Base-by-base conservation (phyloP, 1,140 invertebrate genomes). In the Homarus americanus region DNA sequence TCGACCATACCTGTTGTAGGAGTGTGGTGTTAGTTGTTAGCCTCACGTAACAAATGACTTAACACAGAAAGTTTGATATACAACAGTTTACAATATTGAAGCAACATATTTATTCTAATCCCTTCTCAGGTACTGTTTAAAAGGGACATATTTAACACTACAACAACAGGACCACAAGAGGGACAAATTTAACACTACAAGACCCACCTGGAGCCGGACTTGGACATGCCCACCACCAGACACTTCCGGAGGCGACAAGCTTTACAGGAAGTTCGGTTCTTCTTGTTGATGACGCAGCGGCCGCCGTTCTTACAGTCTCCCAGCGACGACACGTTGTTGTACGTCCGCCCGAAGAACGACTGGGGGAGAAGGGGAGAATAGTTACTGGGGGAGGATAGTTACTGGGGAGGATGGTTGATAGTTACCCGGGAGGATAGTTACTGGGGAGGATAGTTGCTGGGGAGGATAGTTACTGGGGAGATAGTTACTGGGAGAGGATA, bases 311-410 rank as follows among this genome's bases (percentile, higher is more conserved):
- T 94, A 91, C 94, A 94, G 69, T 94, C 94, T 36, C 97, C 97
- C 93, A 98, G 97, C 82, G 97, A 97, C 75, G 96, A 96, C 92
- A 98, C 94, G 94, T 99, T 99, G 96, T 98, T 99, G 95, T 98
- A 98, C 41, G 98, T 98, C 76, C 98, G 95, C 17, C 98, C 97
- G 94, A 99, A 99, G 95, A 99, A 99, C 69, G 98, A 98, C 97
- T 99, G 12, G 41, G 32, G 73, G 20, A 28, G 9, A 34, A 24
- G 17, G 44, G 36, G 17, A 10, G 32, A 44, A n/a, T n/a, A 10
- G 63, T 83, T 66, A 83, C 34, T 83, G 80, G 9, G 53, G 44
- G 44, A 49, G 44, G 44, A 49, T 49, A 49, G 5, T 49, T 4
- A 49, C 5, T 12, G 4, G 44, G 44, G 15, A 49, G 44, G 44